Evolutionary conservation across 1,140 invertebrate genomes (phyloP), one percentile per base, ranked within the genome.

Genomic region (Drosophila prosaltans): DNA sequence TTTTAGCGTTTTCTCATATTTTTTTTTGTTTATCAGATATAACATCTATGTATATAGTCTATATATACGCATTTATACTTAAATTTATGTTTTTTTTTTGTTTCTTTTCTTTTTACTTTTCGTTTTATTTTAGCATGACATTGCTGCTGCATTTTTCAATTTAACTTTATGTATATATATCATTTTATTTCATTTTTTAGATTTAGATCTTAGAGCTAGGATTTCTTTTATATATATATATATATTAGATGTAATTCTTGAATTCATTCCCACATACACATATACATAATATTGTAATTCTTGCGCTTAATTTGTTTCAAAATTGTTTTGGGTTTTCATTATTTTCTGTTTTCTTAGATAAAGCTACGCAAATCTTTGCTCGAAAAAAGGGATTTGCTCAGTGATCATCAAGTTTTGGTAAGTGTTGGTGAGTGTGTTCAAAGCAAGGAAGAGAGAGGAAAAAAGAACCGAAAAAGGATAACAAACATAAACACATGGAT

Each of bases 1-100:
- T 88, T 86, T 85, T 88, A 77, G 83, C 82, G 68, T 68, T 88
- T 82, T 86, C 69, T 82, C 80, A 80, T 16, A 16, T 16, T 16
- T 16, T 16, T 16, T 16, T 16, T 16, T 16, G 16, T 82, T 76
- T 77, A 88, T 88, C 78, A 81, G 72, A 86, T 86, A 86, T 77
- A 69, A 63, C 74, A 54, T 79, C 54, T 72, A 64, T 68, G 64
- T 74, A 75, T 72, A 78, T 78, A 74, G 43, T 63, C 43, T 76
- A 81, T 81, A 73, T 80, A 80, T 81, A 81, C 75, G 65, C 60
- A 71, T 66, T 81, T 78, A 72, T 71, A 80, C 81, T 86, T 86
- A 86, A 68, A 73, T 76, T 43, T 69, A 81, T 72, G 51, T 81
- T 66, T 71, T 59, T 86, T 58, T 85, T 81, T 71, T 62, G 54